Evolutionary conservation across 2,888 invertebrate species (phyloP).

Genomic region (Stictocephala bisonia): DNA sequence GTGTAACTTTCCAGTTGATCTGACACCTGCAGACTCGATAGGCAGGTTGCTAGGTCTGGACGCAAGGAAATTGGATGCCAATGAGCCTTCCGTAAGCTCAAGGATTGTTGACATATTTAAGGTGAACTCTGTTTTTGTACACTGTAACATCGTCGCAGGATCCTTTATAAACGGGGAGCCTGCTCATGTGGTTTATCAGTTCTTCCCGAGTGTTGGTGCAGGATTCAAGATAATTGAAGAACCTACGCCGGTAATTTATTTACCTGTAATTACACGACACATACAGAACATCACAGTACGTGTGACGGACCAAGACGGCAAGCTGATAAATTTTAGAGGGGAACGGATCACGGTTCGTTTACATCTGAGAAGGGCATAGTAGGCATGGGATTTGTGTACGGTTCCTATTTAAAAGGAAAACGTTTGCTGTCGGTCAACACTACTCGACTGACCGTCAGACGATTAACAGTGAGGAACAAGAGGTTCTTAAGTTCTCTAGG

Average conservation of each 20-base stretch:
- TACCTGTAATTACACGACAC: conserved; percentile 57
- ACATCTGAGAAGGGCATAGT: conserved; percentile 56
- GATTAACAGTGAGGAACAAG: conserved; percentile 50
- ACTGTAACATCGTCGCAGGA: conserved; percentile 60
- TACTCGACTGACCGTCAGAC: background rate
- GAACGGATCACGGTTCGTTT: conserved; percentile 60
- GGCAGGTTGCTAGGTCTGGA: conserved; percentile 57
- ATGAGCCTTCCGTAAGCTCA: no score
- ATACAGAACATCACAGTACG: conserved; percentile 44
- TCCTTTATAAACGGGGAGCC: conserved; percentile 59
- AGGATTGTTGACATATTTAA: conserved; percentile 61
- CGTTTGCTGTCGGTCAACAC: background rate
- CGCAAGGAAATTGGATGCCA: conserved; percentile 47
- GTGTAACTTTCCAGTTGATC: conserved; percentile 50
- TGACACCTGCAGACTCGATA: conserved; percentile 48
- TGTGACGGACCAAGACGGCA: conserved; percentile 60
- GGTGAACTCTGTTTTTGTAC: conserved; percentile 58
- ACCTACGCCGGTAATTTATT: conserved; percentile 62
- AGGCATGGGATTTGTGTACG: conserved; percentile 1
- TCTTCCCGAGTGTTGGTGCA: conserved; percentile 60
- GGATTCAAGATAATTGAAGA: conserved; percentile 62
- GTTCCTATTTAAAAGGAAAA: conserved; percentile 16
- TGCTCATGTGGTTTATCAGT: conserved; percentile 62
- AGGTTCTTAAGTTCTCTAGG: conserved; percentile 50
- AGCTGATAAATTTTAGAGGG: conserved; percentile 61